phyloP scores from a whole-genome alignment of 2,113 vertebrate genomes.

The Thalassoma bifasciatum region DNA sequence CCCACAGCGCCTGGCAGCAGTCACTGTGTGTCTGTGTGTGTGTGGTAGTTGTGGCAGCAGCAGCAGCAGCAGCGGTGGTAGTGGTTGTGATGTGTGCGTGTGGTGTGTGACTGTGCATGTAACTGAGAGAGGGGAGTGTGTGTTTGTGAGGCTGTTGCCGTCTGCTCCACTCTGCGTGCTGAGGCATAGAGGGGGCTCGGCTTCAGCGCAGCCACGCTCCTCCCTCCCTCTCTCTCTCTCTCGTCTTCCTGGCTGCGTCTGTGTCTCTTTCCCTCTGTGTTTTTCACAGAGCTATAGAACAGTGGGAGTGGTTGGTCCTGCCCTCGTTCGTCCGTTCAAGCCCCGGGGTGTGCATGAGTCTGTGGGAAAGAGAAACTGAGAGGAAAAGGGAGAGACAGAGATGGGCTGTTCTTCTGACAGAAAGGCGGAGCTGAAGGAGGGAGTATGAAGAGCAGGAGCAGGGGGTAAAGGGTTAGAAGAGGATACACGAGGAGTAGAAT shows the following conservation, averaged over 20 bases:
- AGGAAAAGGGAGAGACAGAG: conserved; percentile 44
- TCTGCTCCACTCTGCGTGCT: conserved; percentile 82
- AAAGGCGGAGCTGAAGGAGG: conserved; percentile 56
- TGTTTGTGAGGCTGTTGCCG: conserved; percentile 79
- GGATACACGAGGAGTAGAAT: conserved; percentile 58
- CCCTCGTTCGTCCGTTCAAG: conserved; percentile 58
- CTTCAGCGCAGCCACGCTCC: conserved; percentile 76
- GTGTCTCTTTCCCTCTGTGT: conserved; percentile 76
- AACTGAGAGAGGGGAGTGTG: conserved; percentile 76
- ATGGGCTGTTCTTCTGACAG: conserved; percentile 54
- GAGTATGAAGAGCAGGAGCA: conserved; percentile 33
- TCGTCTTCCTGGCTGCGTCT: conserved; percentile 58
- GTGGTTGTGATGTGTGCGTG: conserved; percentile 20
- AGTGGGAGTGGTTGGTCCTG: conserved; percentile 77
- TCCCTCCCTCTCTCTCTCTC: conserved; percentile 61
- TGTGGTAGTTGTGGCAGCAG: conserved; percentile 25
- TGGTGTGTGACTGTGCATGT: conserved; percentile 74
- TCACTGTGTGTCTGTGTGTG: conserved; percentile 56
- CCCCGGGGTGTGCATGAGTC: conserved; percentile 26
- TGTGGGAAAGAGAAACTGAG: conserved; percentile 44
- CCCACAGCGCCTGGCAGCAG: conserved; percentile 76
- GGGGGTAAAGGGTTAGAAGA: conserved; percentile 62
- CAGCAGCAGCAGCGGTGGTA: neutral
- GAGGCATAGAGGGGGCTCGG: conserved; percentile 80
- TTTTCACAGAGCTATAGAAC: conserved; percentile 86